Base-by-base conservation (phyloP, 2,888 invertebrate genomes). In the Diarsia mendica region DNA sequence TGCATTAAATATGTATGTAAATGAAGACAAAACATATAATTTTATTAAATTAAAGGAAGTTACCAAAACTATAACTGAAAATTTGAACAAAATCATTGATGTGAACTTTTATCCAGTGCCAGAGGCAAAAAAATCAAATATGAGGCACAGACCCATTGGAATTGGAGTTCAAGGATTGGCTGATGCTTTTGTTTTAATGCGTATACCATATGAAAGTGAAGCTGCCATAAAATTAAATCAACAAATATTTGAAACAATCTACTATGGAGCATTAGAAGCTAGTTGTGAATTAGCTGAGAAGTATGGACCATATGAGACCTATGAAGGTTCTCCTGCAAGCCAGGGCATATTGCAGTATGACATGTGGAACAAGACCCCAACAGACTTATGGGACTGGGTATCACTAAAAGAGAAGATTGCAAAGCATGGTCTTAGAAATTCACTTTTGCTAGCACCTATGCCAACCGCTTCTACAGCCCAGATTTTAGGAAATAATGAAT, bases 401-500 rank as follows among this genome's bases (percentile, higher is more conserved):
- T 95, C 91, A 11, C 96, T 99, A 28, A 99, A 99, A 93, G 97
- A 96, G 67, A 98, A 98, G 92, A 99, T 99, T 87, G 97, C 98
- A 0, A 97, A 98, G 94, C 97, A 98, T 94, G 99, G 99, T 15
- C 96, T 99, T 0, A 97, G 99, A 75, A 99, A 99, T 96, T 99
- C 99, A 3, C 96, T 99, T 48, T 96, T 99, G 33, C 88, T 99
- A 82, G 99, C 99, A 0, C 99, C 99, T 0, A 99, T 99, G 99
- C 99, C 99, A 0, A 99, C 99, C 9, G 99, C 99, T 13, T 99
- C 99, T 1, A 99, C 99, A 0, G 99, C 99, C 4, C 99, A 99
- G 95, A 99, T 99, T 91, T 97, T 99, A 64, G 99, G 99, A 28
- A 99, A 99, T 92, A 99, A 99, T 93, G 99, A 99, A 94, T 99